These are phyloP conservation scores for Chionomys nivalis DNA, from an alignment of 2,113 vertebrate species.

Conservation along the genomic window DNA sequence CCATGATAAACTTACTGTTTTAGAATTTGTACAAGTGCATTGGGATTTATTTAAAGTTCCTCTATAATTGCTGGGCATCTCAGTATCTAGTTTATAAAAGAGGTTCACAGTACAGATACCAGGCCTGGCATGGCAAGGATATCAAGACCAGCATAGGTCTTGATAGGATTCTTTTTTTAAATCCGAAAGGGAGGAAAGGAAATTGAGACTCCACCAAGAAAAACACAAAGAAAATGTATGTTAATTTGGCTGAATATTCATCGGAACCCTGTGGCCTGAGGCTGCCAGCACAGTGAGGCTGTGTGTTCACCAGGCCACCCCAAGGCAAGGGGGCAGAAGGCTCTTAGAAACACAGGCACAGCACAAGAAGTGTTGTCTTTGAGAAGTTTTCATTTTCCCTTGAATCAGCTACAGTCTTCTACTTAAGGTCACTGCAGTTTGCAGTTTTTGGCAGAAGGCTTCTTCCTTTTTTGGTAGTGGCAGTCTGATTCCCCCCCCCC, in stretches of 20 bases:
- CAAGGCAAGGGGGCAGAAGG: constrained; percentile 84
- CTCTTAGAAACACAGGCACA: constrained; percentile 85
- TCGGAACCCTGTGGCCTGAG: constrained; percentile 79
- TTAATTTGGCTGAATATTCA: constrained; percentile 83
- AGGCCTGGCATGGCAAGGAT: not conserved
- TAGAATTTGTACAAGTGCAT: not conserved
- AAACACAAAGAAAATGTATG: constrained; percentile 62
- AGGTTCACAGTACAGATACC: not conserved
- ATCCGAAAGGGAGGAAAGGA: not conserved
- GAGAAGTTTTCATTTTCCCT: constrained; percentile 87
- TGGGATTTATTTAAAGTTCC: constrained; percentile 36
- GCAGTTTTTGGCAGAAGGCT: constrained; percentile 90
- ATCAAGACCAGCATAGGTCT: constrained; percentile 5
- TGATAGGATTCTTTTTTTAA: not conserved
- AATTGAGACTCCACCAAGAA: not conserved
- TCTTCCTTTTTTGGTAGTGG: constrained; percentile 98
- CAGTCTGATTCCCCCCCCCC: constrained; percentile 75
- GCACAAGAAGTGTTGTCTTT: constrained; percentile 86
- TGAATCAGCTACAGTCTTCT: constrained; percentile 87
- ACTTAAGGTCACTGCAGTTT: constrained; percentile 92
- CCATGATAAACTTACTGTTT: constrained; percentile 31
- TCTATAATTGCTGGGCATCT: constrained; percentile 48
- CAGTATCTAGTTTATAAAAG: constrained; percentile 35
- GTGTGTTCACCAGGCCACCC: constrained; percentile 85
- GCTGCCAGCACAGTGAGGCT: constrained; percentile 82